Percentiles rank a stretch among this genome's conserved stretches.
Evolutionary conservation across 2,797 vertebrate species (phyloP).

Genomic region (Anguilla megastoma): DNA sequence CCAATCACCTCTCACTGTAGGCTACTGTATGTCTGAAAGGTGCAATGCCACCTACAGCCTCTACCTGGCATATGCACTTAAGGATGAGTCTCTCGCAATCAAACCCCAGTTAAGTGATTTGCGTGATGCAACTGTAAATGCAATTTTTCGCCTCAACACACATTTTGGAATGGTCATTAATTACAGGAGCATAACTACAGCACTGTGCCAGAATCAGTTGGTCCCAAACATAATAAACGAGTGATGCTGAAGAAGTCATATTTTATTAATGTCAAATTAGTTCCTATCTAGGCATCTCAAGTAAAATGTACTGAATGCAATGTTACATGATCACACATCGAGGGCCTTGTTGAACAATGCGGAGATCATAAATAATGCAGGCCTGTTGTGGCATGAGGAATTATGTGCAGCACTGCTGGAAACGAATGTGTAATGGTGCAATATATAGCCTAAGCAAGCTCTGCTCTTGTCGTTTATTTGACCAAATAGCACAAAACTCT

Average conservation of each 20-base stretch:
- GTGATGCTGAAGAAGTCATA: background rate
- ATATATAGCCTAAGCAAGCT: background rate
- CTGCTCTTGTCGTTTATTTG: background rate
- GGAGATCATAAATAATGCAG: background rate
- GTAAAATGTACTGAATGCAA: background rate
- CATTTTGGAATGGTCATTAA: background rate
- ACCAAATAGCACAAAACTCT: background rate
- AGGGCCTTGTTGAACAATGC: background rate
- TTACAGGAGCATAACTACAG: background rate
- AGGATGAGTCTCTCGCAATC: background rate
- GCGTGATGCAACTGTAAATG: background rate
- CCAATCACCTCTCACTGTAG: background rate
- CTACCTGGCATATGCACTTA: background rate
- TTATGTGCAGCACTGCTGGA: background rate
- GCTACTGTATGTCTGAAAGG: background rate
- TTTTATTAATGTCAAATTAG: background rate
- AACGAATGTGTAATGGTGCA: background rate
- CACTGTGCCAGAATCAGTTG: background rate
- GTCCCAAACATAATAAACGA: background rate
- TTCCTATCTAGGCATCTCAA: background rate
- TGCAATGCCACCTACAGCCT: background rate
- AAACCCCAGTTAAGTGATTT: background rate
- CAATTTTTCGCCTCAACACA: background rate
- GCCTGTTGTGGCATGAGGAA: background rate
- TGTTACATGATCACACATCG: background rate